Percentiles rank a stretch among this genome's conserved stretches.
Conservation (phyloP, 2,888 invertebrate genomes). For the Dasypolia templi region DNA sequence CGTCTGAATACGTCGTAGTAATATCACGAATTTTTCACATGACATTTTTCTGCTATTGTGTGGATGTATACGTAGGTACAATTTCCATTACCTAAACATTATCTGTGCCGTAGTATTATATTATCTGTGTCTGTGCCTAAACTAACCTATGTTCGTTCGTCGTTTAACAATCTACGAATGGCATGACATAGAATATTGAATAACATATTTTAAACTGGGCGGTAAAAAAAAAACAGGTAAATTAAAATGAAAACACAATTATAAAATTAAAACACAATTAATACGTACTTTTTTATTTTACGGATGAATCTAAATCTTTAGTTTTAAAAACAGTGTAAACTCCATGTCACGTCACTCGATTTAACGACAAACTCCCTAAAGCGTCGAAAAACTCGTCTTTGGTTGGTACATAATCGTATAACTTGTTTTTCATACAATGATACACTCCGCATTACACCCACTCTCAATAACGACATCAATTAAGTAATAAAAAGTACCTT, state of each 20-base stretch:
- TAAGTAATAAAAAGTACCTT: too few relatives aligned
- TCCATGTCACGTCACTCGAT: too few relatives aligned
- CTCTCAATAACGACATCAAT: too few relatives aligned
- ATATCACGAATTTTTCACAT: conserved; percentile 16
- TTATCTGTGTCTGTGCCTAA: too few relatives aligned
- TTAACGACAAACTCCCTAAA: too few relatives aligned
- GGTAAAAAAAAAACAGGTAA: neutral
- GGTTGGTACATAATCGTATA: too few relatives aligned
- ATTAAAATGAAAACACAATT: neutral
- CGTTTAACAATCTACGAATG: conserved; percentile 7
- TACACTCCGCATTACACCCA: too few relatives aligned
- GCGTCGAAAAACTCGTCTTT: too few relatives aligned
- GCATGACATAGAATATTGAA: conserved; percentile 21
- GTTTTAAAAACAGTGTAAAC: neutral
- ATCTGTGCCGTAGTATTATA: too few relatives aligned
- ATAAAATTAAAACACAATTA: neutral
- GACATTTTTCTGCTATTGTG: conserved; percentile 24
- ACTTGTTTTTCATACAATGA: too few relatives aligned
- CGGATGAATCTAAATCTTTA: too few relatives aligned
- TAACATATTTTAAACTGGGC: neutral
- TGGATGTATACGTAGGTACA: too few relatives aligned
- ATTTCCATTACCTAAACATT: neutral
- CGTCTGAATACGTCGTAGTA: neutral
- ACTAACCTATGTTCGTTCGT: neutral
- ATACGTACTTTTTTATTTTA: neutral